A percentile compares a stretch with the other conserved stretches of the same genome.
phyloP scores from a whole-genome alignment of 2,888 invertebrate genomes.

The Agriopis aurantiaria region DNA sequence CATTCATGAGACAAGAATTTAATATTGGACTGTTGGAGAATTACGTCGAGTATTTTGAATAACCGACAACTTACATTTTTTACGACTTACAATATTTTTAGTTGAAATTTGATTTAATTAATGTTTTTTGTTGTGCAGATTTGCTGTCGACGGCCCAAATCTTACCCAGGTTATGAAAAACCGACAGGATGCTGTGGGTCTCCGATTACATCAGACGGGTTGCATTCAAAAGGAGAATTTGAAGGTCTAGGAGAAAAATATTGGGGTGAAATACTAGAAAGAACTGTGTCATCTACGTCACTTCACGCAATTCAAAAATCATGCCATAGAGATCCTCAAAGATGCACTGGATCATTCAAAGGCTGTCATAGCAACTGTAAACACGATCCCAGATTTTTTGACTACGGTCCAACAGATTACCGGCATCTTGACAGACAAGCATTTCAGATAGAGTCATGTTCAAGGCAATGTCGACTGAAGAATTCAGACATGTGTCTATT shows the following conservation, averaged over 20 bases:
- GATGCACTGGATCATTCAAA: constrained; percentile 81
- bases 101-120: constrained; percentile 9
- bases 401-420: constrained; percentile 77
- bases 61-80: constrained; percentile 1
- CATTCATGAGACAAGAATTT: constrained; percentile 31
- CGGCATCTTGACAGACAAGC: constrained; percentile 79
- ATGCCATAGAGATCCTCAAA: constrained; percentile 76
- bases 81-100: too few species aligned
- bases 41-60: constrained; percentile 23
- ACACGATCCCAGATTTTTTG: constrained; percentile 78
- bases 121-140: constrained; percentile 56
- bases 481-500: constrained; percentile 82
- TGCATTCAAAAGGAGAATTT: constrained; percentile 86
- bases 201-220: constrained; percentile 78
- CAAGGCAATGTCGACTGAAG: constrained; percentile 80
- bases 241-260: constrained; percentile 90
- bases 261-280: constrained; percentile 92
- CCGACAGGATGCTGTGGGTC: constrained; percentile 82
- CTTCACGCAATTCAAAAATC: constrained; percentile 89
- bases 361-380: constrained; percentile 78
- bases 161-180: constrained; percentile 76
- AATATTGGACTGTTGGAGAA: constrained; percentile 22
- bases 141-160: constrained; percentile 76
- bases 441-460: constrained; percentile 82
- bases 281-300: constrained; percentile 91